These are phyloP conservation scores for Thomomys bottae DNA, from an alignment of 2,113 vertebrate species.

Conservation along the genomic window DNA sequence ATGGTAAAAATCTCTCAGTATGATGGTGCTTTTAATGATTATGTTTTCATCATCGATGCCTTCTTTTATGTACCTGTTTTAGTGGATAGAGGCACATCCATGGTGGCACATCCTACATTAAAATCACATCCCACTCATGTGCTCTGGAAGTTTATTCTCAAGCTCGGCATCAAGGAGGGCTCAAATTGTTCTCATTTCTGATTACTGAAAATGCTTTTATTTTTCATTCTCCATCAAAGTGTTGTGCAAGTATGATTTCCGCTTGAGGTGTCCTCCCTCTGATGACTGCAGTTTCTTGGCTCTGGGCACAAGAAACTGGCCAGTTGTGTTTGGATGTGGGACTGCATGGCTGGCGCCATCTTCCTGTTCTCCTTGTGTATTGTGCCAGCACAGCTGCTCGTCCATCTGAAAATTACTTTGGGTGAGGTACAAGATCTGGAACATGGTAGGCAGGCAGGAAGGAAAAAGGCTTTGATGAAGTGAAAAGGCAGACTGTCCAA, in stretches of 20 bases:
- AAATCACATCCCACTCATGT: not conserved
- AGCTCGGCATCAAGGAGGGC: not conserved
- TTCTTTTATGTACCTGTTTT: not conserved
- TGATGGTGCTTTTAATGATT: not conserved
- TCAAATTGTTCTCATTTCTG: not conserved
- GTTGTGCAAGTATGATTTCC: conserved; percentile 54
- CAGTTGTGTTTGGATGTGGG: conserved; percentile 9
- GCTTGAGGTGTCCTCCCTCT: conserved; percentile 21
- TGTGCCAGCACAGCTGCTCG: conserved; percentile 53
- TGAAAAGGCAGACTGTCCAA: conserved; percentile 41
- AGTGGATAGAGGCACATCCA: not conserved
- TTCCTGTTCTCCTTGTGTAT: fast-evolving
- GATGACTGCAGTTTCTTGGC: conserved; percentile 52
- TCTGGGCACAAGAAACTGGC: not conserved
- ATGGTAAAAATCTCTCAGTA: not conserved
- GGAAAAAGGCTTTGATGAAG: conserved; percentile 47
- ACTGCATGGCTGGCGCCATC: not conserved
- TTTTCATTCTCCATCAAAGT: conserved; percentile 42
- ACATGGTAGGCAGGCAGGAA: not conserved
- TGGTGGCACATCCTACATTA: not conserved
- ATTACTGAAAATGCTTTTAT: conserved; percentile 42
- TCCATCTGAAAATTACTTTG: conserved; percentile 20
- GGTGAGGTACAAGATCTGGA: conserved; percentile 50
- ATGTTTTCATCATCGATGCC: not conserved
- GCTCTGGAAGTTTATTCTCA: not conserved